Evolutionary conservation across 2,113 vertebrate genomes (phyloP).

Genomic region (Ptilorrhoa leucosticta): DNA sequence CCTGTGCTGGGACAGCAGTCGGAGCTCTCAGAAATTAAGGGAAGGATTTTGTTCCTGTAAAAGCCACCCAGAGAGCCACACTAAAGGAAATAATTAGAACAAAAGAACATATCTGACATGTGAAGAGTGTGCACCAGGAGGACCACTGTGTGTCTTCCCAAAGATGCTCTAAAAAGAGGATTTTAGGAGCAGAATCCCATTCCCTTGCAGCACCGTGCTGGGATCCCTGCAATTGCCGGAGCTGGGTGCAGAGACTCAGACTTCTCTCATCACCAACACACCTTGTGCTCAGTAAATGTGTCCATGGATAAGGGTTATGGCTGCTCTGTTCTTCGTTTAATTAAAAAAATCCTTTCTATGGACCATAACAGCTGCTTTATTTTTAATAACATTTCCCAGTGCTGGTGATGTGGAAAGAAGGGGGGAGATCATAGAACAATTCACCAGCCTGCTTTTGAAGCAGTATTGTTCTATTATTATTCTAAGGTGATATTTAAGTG

Average conservation of each 20-base stretch:
- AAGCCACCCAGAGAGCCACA: not conserved
- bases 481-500: not conserved
- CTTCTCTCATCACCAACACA: not conserved
- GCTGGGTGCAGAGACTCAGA: not conserved
- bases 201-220: not conserved
- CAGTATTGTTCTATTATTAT: not conserved
- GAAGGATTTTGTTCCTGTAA: not conserved
- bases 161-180: not conserved
- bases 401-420: not conserved
- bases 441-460: not conserved
- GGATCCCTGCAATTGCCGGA: not conserved
- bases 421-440: not conserved
- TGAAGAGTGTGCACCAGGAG: not conserved
- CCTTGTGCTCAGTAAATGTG: not conserved
- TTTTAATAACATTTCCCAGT: not conserved
- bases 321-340: not conserved
- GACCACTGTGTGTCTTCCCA: not conserved
- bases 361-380: not conserved
- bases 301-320: not conserved
- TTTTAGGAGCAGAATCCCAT: not conserved
- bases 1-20: fast-evolving
- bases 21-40: not conserved
- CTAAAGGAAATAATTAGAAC: not conserved
- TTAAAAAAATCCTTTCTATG: not conserved
- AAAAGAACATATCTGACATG: not conserved